Base-by-base conservation (phyloP, 2,888 invertebrate genomes). In the Heliconius cydno region DNA sequence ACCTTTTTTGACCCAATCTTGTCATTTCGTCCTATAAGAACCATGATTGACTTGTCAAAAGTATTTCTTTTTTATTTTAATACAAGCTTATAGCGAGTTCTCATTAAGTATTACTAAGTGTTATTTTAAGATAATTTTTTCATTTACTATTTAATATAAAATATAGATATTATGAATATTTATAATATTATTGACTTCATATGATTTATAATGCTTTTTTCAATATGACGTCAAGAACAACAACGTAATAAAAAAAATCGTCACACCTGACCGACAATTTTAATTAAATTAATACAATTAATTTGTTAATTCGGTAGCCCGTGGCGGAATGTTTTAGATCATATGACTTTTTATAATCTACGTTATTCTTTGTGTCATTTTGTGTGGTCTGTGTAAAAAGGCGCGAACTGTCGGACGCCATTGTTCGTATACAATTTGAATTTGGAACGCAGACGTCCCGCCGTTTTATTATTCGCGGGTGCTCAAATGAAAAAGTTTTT, bases 401-500 rank as follows among this genome's bases (percentile, higher is more conserved):
- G 91, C 91, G 91, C 90, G 90, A 93, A 89, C 94, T 84, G 88
- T 87, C 88, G 92, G 94, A 86, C 81, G 89, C 91, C 91, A 90
- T 95, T 94, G 94, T 94, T 90, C 85, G 86, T 88, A 88, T 88
- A 88, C 90, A 87, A 91, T 92, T 93, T 89, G 88, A 94, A 93
- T 92, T 92, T 90, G 85, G 90, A 93, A 92, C 87, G 90, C 85
- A 85, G 91, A 87, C 90, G 86, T 90, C 90, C 94, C 91, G 94
- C 88, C 82, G 94, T 88, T 91, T 88, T 88, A 90, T 94, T 94
- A 92, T 93, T 92, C 89, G 92, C 90, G 92, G 92, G 88, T 92
- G 93, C 90, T 88, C 89, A 89, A 89, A 90, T 90, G 88, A 92
- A 92, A 92, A 90, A 86, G 81, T 85, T 89, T 91, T 89, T 91